A percentile compares a stretch with the other conserved stretches of the same genome.
These are phyloP conservation scores for Rhadinocentrus ornatus DNA, from an alignment of 2,797 vertebrate genomes.

Conservation along the genomic window DNA sequence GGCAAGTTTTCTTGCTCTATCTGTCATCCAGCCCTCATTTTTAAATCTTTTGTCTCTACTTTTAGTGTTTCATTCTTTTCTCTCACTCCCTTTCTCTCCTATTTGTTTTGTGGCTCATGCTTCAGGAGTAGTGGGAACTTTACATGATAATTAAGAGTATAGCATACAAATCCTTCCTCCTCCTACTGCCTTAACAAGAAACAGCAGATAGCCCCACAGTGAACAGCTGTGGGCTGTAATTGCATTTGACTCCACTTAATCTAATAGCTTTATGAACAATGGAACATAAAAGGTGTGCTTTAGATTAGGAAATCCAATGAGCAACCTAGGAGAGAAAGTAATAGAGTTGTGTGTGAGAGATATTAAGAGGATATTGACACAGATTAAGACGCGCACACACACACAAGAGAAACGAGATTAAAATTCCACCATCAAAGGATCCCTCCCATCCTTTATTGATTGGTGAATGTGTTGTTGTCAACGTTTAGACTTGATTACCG, in stretches of 20 bases:
- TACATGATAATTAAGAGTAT: constrained; percentile 13
- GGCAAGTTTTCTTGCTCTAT: not conserved
- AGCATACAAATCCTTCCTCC: constrained; percentile 6
- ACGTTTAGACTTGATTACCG: constrained; percentile 86
- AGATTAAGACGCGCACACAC: constrained; percentile 63
- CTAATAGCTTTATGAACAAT: constrained; percentile 64
- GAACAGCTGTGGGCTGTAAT: constrained; percentile 52
- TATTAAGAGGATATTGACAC: constrained; percentile 71
- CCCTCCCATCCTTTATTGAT: constrained; percentile 79
- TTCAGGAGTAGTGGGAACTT: constrained; percentile 20
- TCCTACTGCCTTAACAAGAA: constrained; percentile 8
- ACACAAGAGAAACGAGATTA: constrained; percentile 70
- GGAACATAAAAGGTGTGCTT: constrained; percentile 61
- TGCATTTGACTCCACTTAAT: constrained; percentile 73
- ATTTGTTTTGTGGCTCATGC: constrained; percentile 14
- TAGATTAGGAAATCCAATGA: constrained; percentile 63
- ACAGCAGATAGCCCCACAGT: constrained; percentile 10
- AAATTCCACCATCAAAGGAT: constrained; percentile 76
- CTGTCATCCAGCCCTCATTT: constrained; percentile 17
- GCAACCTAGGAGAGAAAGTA: constrained; percentile 50
- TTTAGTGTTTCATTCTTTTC: constrained; percentile 32
- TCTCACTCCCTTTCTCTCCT: constrained; percentile 17
- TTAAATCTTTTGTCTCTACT: constrained; percentile 10
- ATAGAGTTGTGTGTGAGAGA: constrained; percentile 57
- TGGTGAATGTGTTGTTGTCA: constrained; percentile 82